A percentile compares a stretch with the other conserved stretches of the same genome.
Evolutionary conservation across 2,888 invertebrate species (phyloP).

Genomic region (Agelastica alni): DNA sequence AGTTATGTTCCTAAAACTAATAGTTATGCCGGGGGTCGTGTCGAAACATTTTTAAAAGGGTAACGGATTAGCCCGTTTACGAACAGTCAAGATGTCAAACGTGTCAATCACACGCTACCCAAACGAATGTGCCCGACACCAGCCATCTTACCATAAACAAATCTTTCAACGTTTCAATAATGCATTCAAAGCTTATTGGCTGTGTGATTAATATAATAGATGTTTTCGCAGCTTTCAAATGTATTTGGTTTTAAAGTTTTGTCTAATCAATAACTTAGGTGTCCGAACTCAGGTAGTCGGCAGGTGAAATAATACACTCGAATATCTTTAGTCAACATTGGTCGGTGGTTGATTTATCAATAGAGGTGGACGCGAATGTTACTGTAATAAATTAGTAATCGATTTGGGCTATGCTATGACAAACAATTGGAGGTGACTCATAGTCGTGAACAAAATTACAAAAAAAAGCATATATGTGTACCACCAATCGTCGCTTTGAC

Average conservation of each 20-base stretch:
- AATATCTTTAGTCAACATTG: background rate
- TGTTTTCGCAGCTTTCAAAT: conserved; percentile 47
- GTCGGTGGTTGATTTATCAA: background rate
- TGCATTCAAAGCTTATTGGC: conserved; percentile 40
- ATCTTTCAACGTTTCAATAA: conserved; percentile 32
- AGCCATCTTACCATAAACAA: conserved; percentile 34
- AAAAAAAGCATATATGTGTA: too few species aligned
- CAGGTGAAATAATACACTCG: conserved; percentile 29
- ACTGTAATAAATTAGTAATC: background rate
- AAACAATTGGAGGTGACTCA: too few species aligned
- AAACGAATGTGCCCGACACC: conserved; percentile 9
- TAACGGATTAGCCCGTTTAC: background rate
- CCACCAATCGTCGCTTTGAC: too few species aligned
- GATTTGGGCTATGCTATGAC: too few species aligned
- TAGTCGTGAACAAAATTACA: background rate
- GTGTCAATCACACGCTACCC: conserved; percentile 12
- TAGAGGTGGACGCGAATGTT: background rate
- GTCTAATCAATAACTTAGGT: conserved; percentile 9
- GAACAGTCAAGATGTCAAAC: conserved; percentile 1
- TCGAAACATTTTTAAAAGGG: too few species aligned
- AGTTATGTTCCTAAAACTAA: too few species aligned
- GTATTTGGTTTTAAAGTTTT: conserved; percentile 28
- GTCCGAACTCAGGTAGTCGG: conserved; percentile 26
- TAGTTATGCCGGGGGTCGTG: too few species aligned
- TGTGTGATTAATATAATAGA: conserved; percentile 46